Evolutionary conservation across 2,888 invertebrate species (phyloP).

Genomic region (Gastrophysa polygoni): DNA sequence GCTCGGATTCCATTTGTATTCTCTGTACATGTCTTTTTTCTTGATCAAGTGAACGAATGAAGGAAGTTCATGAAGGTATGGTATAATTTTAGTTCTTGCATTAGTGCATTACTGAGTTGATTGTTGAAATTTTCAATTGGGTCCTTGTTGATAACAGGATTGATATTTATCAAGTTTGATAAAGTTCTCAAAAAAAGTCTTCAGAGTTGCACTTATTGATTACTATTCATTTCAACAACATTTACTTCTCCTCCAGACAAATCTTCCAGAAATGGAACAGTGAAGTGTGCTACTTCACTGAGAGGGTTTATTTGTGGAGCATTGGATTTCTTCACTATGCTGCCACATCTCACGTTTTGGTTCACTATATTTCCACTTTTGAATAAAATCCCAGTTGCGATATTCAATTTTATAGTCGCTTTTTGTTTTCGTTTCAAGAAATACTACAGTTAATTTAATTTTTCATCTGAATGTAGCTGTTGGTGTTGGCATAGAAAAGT

Average conservation of each 20-base stretch:
- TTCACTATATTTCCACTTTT: too few relatives aligned
- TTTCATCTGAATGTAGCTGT: background rate
- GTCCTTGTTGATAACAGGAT: too few relatives aligned
- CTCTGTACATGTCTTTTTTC: background rate
- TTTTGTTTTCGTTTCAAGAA: background rate
- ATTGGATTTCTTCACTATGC: too few relatives aligned
- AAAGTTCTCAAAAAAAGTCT: background rate
- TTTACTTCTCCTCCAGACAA: background rate
- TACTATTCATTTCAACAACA: background rate
- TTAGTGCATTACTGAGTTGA: background rate
- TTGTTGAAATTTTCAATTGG: background rate
- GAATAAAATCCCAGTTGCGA: too few relatives aligned
- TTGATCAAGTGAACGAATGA: background rate
- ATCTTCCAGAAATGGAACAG: too few relatives aligned
- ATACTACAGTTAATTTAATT: background rate
- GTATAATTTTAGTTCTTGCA: background rate
- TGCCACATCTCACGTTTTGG: too few relatives aligned
- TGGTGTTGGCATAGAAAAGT: too few relatives aligned
- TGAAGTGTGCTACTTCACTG: too few relatives aligned
- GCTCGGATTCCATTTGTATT: background rate
- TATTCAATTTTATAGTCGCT: background rate
- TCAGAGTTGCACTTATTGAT: background rate
- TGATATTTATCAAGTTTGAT: too few relatives aligned
- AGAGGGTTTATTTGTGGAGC: too few relatives aligned
- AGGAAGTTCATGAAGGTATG: background rate